phyloP scores from a whole-genome alignment of 1,140 invertebrate species.

The Caerostris extrusa region DNA sequence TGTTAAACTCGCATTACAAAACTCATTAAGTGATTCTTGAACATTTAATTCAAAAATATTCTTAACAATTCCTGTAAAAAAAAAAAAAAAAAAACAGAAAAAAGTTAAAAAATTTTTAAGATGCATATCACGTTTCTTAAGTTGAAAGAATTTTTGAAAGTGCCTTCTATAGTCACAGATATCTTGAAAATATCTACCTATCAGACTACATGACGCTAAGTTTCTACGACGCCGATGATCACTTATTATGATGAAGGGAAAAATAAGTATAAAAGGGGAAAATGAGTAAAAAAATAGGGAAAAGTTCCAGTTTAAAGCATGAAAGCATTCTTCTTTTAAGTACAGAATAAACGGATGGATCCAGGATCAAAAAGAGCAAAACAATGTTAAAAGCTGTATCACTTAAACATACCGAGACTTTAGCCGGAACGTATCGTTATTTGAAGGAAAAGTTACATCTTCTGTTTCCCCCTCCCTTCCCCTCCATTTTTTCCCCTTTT shows the following conservation, averaged over 20 bases:
- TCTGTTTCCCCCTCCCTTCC: not conserved
- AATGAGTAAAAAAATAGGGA: not conserved
- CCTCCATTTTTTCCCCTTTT: not conserved
- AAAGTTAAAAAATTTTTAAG: too few species aligned
- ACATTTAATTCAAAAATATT: too few species aligned
- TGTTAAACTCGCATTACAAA: too few species aligned
- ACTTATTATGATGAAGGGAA: slow-evolving; percentile 18
- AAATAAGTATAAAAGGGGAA: not conserved
- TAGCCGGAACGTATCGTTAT: slow-evolving; percentile 47
- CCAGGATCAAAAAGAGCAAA: slow-evolving; percentile 42
- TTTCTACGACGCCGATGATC: not conserved
- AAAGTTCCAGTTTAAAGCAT: slow-evolving; percentile 40
- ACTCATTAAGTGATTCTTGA: too few species aligned
- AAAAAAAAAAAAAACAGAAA: too few species aligned
- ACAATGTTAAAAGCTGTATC: slow-evolving; percentile 69
- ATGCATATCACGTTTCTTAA: too few species aligned
- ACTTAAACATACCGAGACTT: slow-evolving; percentile 62
- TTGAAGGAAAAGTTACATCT: slow-evolving; percentile 21
- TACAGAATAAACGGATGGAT: slow-evolving; percentile 44
- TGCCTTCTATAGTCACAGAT: not conserved
- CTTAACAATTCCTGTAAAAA: too few species aligned
- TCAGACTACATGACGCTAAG: slow-evolving; percentile 22
- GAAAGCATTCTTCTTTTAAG: slow-evolving; percentile 65
- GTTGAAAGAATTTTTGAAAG: not conserved
- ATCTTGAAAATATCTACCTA: not conserved